These are phyloP conservation scores for Ectropis grisescens DNA, from an alignment of 1,140 invertebrate genomes.

Conservation along the genomic window DNA sequence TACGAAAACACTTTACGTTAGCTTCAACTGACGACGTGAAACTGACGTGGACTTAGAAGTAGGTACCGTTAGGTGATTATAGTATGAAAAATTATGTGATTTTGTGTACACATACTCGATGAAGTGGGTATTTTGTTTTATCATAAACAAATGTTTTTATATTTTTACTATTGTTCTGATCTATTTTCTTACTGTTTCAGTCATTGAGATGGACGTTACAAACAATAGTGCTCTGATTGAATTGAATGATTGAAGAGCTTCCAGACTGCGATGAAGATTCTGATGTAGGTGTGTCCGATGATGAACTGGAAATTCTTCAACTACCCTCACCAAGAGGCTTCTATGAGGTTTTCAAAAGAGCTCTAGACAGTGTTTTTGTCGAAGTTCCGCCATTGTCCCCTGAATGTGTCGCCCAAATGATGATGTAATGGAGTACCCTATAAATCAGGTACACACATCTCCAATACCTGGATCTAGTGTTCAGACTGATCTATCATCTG, in stretches of 20 bases:
- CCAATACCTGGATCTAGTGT: constrained; percentile 23
- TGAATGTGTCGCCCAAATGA: no score
- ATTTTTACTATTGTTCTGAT: constrained; percentile 12
- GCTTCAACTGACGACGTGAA: no score
- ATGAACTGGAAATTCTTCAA: constrained; percentile 27
- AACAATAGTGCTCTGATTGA: constrained; percentile 29
- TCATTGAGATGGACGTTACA: constrained; percentile 24
- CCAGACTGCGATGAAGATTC: constrained; percentile 23
- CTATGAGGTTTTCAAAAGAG: constrained; percentile 23
- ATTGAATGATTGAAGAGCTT: constrained; percentile 26
- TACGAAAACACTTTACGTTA: no score
- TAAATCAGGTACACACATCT: constrained; percentile 20
- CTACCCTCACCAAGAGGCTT: constrained; percentile 24
- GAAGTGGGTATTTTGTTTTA: constrained; percentile 12
- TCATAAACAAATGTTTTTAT: constrained; percentile 11
- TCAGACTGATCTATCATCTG: constrained; percentile 20
- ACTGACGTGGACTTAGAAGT: constrained; percentile 22
- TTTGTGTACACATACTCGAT: constrained; percentile 22
- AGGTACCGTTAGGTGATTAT: constrained; percentile 23
- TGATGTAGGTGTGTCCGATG: constrained; percentile 25
- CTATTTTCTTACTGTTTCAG: constrained; percentile 25
- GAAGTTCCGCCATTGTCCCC: constrained; percentile 21
- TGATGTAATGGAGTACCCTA: constrained; percentile 18
- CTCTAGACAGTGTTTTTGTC: constrained; percentile 20
- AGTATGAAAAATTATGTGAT: constrained; percentile 20